Evolutionary conservation across 2,888 invertebrate species (phyloP).

Genomic region (Venusia cambrica): DNA sequence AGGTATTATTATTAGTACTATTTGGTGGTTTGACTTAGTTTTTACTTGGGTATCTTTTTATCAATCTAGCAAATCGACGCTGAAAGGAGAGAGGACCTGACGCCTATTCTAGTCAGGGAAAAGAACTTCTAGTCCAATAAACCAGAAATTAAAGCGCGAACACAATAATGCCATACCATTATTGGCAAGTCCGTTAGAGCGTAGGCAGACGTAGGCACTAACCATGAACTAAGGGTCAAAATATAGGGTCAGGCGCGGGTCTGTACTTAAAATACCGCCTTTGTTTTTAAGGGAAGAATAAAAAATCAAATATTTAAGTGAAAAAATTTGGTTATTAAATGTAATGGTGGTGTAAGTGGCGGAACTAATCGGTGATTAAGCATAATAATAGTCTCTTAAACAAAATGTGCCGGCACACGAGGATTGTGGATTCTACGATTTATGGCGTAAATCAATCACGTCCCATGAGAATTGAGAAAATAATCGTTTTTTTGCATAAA

Average conservation of each 20-base stretch:
- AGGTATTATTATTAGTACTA: no score
- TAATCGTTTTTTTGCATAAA: no score
- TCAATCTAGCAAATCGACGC: no score
- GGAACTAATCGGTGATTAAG: slow-evolving; percentile 17
- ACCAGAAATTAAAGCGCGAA: slow-evolving; percentile 20
- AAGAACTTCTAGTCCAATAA: slow-evolving; percentile 18
- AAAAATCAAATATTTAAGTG: slow-evolving; percentile 16
- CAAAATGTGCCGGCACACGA: slow-evolving; percentile 10
- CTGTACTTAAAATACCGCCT: slow-evolving; percentile 22
- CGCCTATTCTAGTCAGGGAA: slow-evolving; percentile 23
- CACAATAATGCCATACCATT: slow-evolving; percentile 19
- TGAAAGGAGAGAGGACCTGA: slow-evolving; percentile 14
- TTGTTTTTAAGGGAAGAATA: slow-evolving; percentile 9
- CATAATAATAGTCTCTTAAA: slow-evolving; percentile 14
- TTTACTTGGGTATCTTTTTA: no score
- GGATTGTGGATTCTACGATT: slow-evolving; percentile 16
- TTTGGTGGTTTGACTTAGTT: no score
- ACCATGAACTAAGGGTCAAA: slow-evolving; percentile 14
- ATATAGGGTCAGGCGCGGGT: slow-evolving; percentile 17
- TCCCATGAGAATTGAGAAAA: slow-evolving; percentile 3
- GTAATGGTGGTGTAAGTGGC: slow-evolving; percentile 14
- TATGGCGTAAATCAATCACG: slow-evolving; percentile 2
- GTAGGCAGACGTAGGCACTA: slow-evolving; percentile 15
- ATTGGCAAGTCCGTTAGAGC: slow-evolving; percentile 17
- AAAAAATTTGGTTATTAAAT: slow-evolving; percentile 16